phyloP scores from a whole-genome alignment of 2,113 vertebrate genomes.

The Xyrauchen texanus region DNA sequence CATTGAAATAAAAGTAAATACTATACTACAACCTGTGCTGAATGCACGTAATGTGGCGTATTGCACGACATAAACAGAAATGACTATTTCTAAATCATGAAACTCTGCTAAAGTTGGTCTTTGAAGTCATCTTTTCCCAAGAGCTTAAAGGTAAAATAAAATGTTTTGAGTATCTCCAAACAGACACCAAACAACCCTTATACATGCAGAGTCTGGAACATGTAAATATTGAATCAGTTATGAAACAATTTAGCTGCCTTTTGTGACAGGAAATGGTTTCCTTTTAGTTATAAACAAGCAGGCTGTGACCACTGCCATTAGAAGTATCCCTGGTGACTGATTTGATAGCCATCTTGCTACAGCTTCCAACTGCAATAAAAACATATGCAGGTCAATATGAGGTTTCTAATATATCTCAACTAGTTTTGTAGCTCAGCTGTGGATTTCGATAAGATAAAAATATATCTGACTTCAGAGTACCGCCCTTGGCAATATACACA shows the following conservation, averaged over 20 bases:
- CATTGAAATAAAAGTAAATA: not conserved
- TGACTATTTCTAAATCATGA: not conserved
- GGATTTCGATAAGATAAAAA: not conserved
- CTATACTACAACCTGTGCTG: slow-evolving; percentile 10
- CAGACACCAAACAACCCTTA: slow-evolving; percentile 24
- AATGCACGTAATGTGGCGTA: slow-evolving; percentile 11
- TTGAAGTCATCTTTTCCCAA: not conserved
- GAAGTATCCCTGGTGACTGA: slow-evolving; percentile 36
- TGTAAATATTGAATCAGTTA: slow-evolving; percentile 74
- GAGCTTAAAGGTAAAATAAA: slow-evolving; percentile 1
- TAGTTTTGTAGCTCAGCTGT: not conserved
- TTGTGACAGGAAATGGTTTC: slow-evolving; percentile 65
- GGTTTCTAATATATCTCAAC: not conserved
- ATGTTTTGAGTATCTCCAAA: not conserved
- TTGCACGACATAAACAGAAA: slow-evolving; percentile 25
- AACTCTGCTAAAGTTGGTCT: not conserved
- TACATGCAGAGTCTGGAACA: slow-evolving; percentile 48
- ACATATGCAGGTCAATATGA: not conserved
- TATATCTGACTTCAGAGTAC: not conserved
- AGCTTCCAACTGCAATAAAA: not conserved
- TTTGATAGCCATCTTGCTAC: not conserved
- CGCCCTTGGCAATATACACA: not conserved
- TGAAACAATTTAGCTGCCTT: slow-evolving; percentile 63
- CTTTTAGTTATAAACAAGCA: slow-evolving; percentile 68
- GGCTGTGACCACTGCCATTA: slow-evolving; percentile 49